phyloP scores from a whole-genome alignment of 1,140 invertebrate species.

The Drosophila punjabiensis region DNA sequence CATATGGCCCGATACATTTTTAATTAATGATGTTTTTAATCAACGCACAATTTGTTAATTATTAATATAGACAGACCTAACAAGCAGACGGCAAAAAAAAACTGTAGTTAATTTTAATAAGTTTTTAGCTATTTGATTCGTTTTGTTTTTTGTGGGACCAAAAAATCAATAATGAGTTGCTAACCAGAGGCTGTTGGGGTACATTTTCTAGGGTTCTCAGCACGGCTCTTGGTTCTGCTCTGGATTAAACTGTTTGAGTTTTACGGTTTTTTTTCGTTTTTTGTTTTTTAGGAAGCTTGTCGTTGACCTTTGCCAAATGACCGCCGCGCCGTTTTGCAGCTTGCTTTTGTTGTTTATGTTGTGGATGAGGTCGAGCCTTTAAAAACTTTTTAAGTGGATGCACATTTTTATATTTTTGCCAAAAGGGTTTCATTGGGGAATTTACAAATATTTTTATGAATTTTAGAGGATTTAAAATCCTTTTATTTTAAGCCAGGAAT shows the following conservation, averaged over 20 bases:
- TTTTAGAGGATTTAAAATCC: not conserved
- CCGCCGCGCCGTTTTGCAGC: slow-evolving; percentile 14
- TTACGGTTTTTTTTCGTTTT: slow-evolving; percentile 10
- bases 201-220: slow-evolving; percentile 3
- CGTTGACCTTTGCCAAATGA: slow-evolving; percentile 50
- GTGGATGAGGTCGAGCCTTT: not conserved
- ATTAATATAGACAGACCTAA: slow-evolving; percentile 55
- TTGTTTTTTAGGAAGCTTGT: slow-evolving; percentile 1
- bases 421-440: not conserved
- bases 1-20: slow-evolving; percentile 44
- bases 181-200: slow-evolving; percentile 25
- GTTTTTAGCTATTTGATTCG: slow-evolving; percentile 26
- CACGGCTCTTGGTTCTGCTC: not conserved
- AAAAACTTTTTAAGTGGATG: slow-evolving; percentile 11
- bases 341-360: slow-evolving; percentile 15
- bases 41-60: slow-evolving; percentile 60
- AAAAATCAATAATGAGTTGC: slow-evolving; percentile 58
- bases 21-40: slow-evolving; percentile 73
- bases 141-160: slow-evolving; percentile 1
- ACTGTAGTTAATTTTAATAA: slow-evolving; percentile 42
- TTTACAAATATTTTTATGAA: not conserved
- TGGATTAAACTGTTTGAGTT: slow-evolving; percentile 46
- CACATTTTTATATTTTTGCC: not conserved
- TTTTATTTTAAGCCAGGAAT: not conserved
- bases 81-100: slow-evolving; percentile 25